Evolutionary conservation across 2,113 vertebrate species (phyloP).

Genomic region (Colius striatus): DNA sequence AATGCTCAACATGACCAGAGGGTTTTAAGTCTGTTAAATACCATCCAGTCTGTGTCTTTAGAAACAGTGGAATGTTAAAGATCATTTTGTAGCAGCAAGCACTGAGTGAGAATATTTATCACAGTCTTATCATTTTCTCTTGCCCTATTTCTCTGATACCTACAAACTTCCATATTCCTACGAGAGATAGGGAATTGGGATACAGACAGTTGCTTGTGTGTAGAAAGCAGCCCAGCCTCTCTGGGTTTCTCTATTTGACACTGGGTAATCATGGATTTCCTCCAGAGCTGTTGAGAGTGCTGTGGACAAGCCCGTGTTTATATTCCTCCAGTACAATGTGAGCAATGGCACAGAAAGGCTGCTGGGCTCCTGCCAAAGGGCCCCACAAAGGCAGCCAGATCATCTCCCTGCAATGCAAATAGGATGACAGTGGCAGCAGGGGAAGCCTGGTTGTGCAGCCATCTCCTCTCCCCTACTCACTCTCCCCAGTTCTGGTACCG

Average conservation of each 20-base stretch:
- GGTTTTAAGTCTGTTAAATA: neutral
- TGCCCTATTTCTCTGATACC: neutral
- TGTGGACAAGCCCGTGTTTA: conserved; percentile 56
- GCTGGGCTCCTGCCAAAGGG: conserved; percentile 53
- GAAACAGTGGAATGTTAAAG: neutral
- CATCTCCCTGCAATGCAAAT: conserved; percentile 22
- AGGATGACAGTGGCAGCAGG: neutral
- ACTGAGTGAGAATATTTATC: neutral
- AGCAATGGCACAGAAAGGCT: conserved; percentile 66
- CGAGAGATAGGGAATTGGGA: neutral
- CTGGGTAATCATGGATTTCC: conserved; percentile 9
- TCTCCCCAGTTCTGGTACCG: neutral
- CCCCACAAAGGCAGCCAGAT: conserved; percentile 52
- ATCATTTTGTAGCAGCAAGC: neutral
- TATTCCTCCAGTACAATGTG: conserved; percentile 62
- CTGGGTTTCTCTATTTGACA: neutral
- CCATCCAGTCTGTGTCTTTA: neutral
- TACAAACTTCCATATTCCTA: neutral
- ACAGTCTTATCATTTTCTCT: neutral
- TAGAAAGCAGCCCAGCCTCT: neutral
- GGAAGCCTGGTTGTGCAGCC: neutral
- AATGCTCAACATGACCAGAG: neutral
- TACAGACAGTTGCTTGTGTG: neutral
- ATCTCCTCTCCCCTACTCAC: neutral
- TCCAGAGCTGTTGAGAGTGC: conserved; percentile 4